These are phyloP conservation scores for Liasis olivaceus DNA, from an alignment of 2,797 vertebrate genomes.

Conservation along the genomic window DNA sequence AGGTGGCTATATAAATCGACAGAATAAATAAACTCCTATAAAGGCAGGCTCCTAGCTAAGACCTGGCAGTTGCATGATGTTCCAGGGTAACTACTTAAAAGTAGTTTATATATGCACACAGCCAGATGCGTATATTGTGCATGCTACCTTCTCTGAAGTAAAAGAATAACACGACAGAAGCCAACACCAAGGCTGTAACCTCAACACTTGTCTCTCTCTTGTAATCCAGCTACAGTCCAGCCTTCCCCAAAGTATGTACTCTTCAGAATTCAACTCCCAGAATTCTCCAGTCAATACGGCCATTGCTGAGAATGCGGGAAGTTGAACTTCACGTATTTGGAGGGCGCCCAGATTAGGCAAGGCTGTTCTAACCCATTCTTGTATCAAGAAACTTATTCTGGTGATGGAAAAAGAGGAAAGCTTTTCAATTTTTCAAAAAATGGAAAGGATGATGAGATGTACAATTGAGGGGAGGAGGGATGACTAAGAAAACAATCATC, in stretches of 20 bases:
- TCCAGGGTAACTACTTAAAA: accelerated
- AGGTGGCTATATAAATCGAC: not conserved
- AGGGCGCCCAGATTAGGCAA: too few relatives aligned
- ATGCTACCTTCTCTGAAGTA: not conserved
- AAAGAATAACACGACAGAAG: not conserved
- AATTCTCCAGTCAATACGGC: not conserved
- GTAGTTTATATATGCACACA: too few relatives aligned
- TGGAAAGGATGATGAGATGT: not conserved
- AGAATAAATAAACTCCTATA: not conserved
- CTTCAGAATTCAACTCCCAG: not conserved
- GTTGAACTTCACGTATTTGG: not conserved
- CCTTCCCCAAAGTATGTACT: not conserved
- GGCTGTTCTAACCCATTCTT: not conserved
- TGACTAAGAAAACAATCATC: not conserved
- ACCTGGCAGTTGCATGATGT: not conserved
- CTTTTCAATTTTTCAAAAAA: not conserved
- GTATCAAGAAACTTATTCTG: not conserved
- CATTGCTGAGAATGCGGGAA: not conserved
- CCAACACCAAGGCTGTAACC: not conserved
- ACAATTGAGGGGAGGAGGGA: not conserved
- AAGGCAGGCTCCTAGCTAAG: not conserved
- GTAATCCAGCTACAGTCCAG: not conserved
- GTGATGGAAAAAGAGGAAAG: not conserved
- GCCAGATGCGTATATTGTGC: not conserved
- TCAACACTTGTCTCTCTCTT: not conserved